Percentiles rank a stretch among this genome's conserved stretches.
phyloP scores from a whole-genome alignment of 2,888 invertebrate genomes.

The Epinotia ramella region DNA sequence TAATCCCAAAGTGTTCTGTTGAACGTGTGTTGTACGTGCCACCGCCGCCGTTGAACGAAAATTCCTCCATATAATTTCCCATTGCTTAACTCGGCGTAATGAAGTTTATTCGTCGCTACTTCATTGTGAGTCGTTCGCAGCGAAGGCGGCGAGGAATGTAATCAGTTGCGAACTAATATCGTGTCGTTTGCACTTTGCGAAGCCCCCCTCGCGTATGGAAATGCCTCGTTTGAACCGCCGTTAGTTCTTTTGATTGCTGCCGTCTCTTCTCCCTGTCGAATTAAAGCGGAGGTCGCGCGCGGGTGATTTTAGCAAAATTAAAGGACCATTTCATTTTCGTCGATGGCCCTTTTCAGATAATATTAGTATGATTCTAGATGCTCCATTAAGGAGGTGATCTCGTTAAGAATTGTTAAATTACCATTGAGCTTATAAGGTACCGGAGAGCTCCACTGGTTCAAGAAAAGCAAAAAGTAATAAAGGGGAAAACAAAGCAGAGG shows the following conservation, averaged over 20 bases:
- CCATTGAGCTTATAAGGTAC: constrained; percentile 10
- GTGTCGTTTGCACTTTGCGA: constrained; percentile 73
- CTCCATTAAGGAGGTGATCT: constrained; percentile 53
- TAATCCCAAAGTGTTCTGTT: constrained; percentile 69
- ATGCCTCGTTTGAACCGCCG: constrained; percentile 79
- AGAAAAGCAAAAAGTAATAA: background rate
- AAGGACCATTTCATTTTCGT: constrained; percentile 78
- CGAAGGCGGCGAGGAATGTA: constrained; percentile 79
- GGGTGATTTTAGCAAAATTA: constrained; percentile 80
- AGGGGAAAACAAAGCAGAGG: background rate
- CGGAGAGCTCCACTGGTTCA: background rate
- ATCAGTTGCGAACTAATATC: constrained; percentile 84
- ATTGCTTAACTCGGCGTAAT: constrained; percentile 82
- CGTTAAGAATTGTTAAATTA: constrained; percentile 24
- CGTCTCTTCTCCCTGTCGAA: constrained; percentile 74
- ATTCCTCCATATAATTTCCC: constrained; percentile 84
- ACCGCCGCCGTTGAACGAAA: constrained; percentile 76
- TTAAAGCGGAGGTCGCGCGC: constrained; percentile 79
- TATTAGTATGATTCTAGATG: constrained; percentile 78
- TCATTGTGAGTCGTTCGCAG: constrained; percentile 80
- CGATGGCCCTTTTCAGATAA: constrained; percentile 73
- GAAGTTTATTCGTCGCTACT: constrained; percentile 84
- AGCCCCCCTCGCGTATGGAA: constrained; percentile 81
- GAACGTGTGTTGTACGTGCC: constrained; percentile 59
- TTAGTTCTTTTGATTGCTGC: constrained; percentile 84